Evolutionary conservation across 2,113 vertebrate species (phyloP).

Genomic region (Oriolus oriolus): DNA sequence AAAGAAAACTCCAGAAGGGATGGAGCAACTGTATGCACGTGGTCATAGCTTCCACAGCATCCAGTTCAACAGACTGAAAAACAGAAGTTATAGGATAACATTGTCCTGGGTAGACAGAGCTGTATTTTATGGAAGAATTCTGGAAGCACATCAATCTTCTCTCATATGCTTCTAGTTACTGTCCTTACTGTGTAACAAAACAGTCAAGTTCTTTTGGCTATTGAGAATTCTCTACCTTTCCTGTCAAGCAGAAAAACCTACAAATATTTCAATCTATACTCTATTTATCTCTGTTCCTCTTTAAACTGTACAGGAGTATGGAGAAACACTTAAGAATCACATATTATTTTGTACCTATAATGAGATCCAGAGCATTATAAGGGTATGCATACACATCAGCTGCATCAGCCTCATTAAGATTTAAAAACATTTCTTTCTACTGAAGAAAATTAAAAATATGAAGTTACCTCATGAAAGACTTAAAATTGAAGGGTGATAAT

Average conservation of each 20-base stretch:
- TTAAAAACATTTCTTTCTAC: background rate
- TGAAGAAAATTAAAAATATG: background rate
- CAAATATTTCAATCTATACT: background rate
- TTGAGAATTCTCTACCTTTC: background rate
- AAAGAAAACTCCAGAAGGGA: background rate
- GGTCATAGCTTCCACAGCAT: background rate
- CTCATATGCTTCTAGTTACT: background rate
- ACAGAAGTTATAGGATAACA: background rate
- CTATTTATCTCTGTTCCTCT: background rate
- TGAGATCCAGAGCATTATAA: background rate
- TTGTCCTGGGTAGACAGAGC: background rate
- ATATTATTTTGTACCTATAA: background rate
- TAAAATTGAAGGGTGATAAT: background rate
- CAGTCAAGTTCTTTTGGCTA: background rate
- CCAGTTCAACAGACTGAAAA: background rate
- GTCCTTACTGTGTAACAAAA: background rate
- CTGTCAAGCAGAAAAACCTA: background rate
- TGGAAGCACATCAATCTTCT: background rate
- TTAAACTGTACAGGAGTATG: background rate
- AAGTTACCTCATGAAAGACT: background rate
- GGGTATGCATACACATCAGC: accelerated
- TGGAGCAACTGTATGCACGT: accelerated
- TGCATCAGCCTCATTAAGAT: background rate
- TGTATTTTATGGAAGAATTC: background rate
- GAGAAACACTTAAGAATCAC: background rate